Evolutionary conservation across 2,113 vertebrate species (phyloP).

Genomic region (Ailurus styani): DNA sequence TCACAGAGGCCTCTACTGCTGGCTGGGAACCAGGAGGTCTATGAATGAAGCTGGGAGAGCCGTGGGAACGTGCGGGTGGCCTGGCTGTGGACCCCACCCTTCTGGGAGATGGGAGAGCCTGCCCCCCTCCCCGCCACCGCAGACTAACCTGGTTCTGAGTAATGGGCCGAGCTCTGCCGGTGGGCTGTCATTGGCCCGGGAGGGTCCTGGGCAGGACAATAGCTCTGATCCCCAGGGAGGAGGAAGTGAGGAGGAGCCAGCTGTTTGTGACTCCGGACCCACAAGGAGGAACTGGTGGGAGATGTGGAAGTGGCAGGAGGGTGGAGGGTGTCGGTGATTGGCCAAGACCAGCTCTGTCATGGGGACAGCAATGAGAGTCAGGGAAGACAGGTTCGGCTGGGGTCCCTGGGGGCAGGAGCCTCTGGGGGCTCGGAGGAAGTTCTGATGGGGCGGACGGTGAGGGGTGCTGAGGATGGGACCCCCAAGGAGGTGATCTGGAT

Average conservation of each 20-base stretch:
- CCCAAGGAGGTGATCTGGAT: not conserved
- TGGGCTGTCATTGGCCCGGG: not conserved
- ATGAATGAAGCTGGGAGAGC: not conserved
- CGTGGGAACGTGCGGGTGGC: not conserved
- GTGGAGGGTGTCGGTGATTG: not conserved
- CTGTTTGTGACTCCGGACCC: not conserved
- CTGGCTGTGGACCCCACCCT: not conserved
- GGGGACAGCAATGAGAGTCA: not conserved
- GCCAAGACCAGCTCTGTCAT: not conserved
- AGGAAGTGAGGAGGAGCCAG: slow-evolving; percentile 43
- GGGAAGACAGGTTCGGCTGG: not conserved
- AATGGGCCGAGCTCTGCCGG: not conserved
- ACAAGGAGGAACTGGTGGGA: slow-evolving; percentile 55
- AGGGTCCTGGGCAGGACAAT: not conserved
- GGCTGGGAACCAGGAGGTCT: not conserved
- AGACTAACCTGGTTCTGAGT: slow-evolving; percentile 37
- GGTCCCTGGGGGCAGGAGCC: not conserved
- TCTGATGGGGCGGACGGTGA: not conserved
- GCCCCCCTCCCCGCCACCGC: no score
- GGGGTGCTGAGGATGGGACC: not conserved
- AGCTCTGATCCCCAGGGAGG: not conserved
- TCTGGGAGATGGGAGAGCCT: not conserved
- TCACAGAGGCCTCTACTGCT: not conserved
- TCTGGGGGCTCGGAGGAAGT: not conserved
- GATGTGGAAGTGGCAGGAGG: not conserved